These are phyloP conservation scores for Tigriopus japonicus DNA, from an alignment of 1,140 invertebrate species.

Conservation along the genomic window DNA sequence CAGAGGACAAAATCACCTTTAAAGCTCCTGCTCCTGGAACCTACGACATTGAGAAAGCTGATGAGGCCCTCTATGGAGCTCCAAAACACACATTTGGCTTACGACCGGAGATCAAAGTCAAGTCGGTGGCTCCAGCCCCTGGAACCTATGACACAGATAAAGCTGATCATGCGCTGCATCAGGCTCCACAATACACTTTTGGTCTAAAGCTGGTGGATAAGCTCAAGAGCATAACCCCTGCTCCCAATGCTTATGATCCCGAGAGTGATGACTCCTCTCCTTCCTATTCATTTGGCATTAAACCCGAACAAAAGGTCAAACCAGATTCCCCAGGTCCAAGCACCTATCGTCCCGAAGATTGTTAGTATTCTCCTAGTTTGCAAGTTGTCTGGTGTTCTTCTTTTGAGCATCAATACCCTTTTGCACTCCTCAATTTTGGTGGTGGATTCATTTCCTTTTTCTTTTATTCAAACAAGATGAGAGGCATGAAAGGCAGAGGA, in stretches of 20 bases:
- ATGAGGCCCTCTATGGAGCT: neutral
- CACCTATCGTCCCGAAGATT: slow-evolving; percentile 4
- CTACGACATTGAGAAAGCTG: slow-evolving; percentile 9
- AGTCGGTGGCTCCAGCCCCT: slow-evolving; percentile 9
- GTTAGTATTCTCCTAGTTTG: neutral
- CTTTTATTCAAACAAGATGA: too few relatives aligned
- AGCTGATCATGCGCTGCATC: neutral
- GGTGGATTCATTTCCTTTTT: too few relatives aligned
- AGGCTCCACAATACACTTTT: slow-evolving; percentile 1
- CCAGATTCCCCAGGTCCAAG: slow-evolving; percentile 6
- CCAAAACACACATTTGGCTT: slow-evolving; percentile 8
- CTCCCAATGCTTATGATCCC: slow-evolving; percentile 13
- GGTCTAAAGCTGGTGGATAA: slow-evolving; percentile 10
- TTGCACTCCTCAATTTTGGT: too few relatives aligned
- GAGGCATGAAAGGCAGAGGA: too few relatives aligned
- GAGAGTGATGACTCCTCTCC: slow-evolving; percentile 5
- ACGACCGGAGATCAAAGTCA: slow-evolving; percentile 6
- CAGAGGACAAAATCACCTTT: neutral
- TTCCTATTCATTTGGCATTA: slow-evolving; percentile 1
- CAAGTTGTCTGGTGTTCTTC: too few relatives aligned
- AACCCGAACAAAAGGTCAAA: slow-evolving; percentile 4
- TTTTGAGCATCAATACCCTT: too few relatives aligned
- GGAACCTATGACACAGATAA: slow-evolving; percentile 8
- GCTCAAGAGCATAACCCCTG: slow-evolving; percentile 2
- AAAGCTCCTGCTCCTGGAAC: slow-evolving; percentile 12